Conservation (phyloP, 2,113 vertebrate genomes). For the Riparia riparia region DNA sequence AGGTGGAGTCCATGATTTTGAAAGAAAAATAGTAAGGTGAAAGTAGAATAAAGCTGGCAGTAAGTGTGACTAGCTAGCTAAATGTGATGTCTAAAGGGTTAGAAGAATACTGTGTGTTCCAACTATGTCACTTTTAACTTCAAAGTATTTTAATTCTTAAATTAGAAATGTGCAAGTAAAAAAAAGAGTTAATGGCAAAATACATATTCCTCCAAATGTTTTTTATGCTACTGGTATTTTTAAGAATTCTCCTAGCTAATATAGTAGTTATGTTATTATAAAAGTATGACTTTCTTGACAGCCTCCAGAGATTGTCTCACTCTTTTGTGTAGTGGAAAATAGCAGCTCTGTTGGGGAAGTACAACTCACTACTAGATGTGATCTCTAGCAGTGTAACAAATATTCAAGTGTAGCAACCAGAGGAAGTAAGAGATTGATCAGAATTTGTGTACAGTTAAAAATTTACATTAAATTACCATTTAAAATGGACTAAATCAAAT, state of each 20-base stretch:
- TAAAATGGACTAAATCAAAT: neutral
- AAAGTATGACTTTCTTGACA: neutral
- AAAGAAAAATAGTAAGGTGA: neutral
- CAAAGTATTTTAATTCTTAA: neutral
- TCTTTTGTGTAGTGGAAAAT: neutral
- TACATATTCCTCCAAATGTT: neutral
- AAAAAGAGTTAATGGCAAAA: neutral
- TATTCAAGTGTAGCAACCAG: neutral
- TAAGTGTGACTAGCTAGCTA: neutral
- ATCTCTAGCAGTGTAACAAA: neutral
- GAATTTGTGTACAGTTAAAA: neutral
- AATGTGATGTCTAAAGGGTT: neutral
- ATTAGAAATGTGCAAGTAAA: neutral
- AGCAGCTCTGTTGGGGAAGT: neutral
- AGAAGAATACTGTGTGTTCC: neutral
- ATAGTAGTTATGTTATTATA: neutral
- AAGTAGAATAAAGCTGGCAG: neutral
- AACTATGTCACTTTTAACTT: neutral
- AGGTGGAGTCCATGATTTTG: neutral
- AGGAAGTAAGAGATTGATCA: neutral
- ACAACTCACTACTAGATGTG: neutral
- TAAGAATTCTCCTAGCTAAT: neutral
- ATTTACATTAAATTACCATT: neutral
- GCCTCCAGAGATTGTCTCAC: neutral
- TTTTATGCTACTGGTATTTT: neutral